Evolutionary conservation across 2,888 invertebrate genomes (phyloP), one percentile per base, ranked within the genome.

Genomic region (Leucophenga maculata): DNA sequence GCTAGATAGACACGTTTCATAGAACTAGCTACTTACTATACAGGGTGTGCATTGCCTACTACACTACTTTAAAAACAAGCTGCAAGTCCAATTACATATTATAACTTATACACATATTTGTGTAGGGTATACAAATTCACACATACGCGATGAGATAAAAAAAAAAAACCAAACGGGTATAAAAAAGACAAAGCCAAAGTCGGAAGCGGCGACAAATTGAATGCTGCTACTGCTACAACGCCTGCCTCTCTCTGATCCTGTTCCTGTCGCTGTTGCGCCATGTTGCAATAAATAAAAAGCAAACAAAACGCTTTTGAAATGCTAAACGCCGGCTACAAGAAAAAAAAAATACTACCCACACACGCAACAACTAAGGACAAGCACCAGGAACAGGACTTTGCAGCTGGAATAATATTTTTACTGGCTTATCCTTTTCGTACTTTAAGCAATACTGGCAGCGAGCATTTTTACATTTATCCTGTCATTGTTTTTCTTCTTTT

Each of bases 231-330:
- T n/a, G 39, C 39, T 39, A 3, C 39, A 3, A 4, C 4, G 26
- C 26, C 26, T 26, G 39, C 39, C 11, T 8, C 39, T 39, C 11
- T 39, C 39, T 39, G 39, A 39, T 39, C 9, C 39, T 39, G 8
- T 39, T 39, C 39, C 11, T 39, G 8, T 39, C 11, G 9, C 39
- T 39, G 39, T 11, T 39, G 26, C 32, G 32, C 59, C 26, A 26
- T 59, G 59, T 39, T 32, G 62, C 62, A 64, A 64, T 64, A 73
- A 70, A 73, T 65, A 68, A 69, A 76, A 71, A 76, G 73, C 73
- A 77, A 77, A 80, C 80, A 80, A 78, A 80, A 57, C 57, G 77
- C 82, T 80, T 81, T 81, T 81, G 80, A 82, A 81, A 81, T 81
- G 81, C 80, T 81, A 81, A 82, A 81, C 81, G 82, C 32, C 75